phyloP scores from a whole-genome alignment of 2,888 invertebrate genomes.

The Iphiclides podalirius region DNA sequence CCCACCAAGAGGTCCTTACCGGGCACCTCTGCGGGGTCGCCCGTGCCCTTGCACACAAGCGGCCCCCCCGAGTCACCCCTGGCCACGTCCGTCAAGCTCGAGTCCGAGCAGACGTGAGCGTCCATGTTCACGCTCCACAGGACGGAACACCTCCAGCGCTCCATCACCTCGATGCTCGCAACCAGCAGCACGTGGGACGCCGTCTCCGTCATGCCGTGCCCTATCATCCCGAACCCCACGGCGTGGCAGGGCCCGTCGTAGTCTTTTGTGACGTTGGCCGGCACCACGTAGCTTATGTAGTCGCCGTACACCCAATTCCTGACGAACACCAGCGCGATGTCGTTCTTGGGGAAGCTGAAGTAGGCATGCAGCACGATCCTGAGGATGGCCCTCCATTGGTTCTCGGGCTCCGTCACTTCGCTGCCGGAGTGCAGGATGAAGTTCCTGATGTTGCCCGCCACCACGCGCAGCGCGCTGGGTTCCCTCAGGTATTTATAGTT shows the following conservation, averaged over 20 bases:
- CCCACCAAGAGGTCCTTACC: constrained; percentile 46
- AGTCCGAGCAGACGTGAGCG: constrained; percentile 44
- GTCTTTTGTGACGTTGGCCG: constrained; percentile 36
- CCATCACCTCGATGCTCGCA: constrained; percentile 41
- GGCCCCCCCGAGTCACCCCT: constrained; percentile 64
- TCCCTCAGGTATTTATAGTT: constrained; percentile 41
- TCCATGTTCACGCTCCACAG: constrained; percentile 58
- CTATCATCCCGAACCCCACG: constrained; percentile 48
- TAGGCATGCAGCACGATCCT: constrained; percentile 31
- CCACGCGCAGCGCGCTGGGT: constrained; percentile 37
- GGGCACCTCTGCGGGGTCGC: constrained; percentile 35
- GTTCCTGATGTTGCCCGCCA: constrained; percentile 46
- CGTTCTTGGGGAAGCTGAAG: constrained; percentile 42
- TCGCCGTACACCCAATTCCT: constrained; percentile 32
- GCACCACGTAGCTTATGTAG: constrained; percentile 25
- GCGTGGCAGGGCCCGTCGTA: constrained; percentile 40
- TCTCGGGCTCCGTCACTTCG: constrained; percentile 32
- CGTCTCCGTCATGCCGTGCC: constrained; percentile 17
- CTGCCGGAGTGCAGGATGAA: constrained; percentile 37
- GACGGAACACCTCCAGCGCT: constrained; percentile 39
- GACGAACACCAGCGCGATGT: constrained; percentile 47
- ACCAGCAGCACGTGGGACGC: constrained; percentile 40
- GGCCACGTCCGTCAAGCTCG: constrained; percentile 41
- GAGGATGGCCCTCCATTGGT: constrained; percentile 38
- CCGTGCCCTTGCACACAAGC: constrained; percentile 42